Base-by-base conservation (phyloP, 2,888 invertebrate genomes). In the Liposcelis brunnea region DNA sequence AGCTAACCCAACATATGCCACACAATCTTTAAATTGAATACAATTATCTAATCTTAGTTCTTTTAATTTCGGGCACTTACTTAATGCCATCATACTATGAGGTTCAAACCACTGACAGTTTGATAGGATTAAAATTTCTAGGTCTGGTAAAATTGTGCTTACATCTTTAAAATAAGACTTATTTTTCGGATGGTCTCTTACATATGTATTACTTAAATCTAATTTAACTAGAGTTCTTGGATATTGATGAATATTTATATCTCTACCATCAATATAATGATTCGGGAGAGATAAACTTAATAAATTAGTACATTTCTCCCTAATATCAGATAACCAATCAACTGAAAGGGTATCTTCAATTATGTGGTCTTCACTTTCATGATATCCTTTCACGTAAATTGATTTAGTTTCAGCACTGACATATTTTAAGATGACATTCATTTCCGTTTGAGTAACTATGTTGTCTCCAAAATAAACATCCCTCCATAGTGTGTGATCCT, bases 1-100 rank as follows among this genome's bases (percentile, higher is more conserved):
- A 0, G 83, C 76, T 47, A 86, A 71, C 55, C 80, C 80, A 1
- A 80, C 74, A 60, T 84, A 84, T 0, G 82, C 80, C 12, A 80
- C 74, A 55, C 78, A 80, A 58, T 83, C 80, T 1, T 71, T 68
- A 49, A 85, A 62, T 42, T 74, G 68, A 45, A 61, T 62, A 55
- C 85, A 86, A 33, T 77, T 74, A 35, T 73, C 67, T 51, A 81
- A 60, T 46, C 72, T 67, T 4, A 86, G 64, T 33, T 73, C 70
- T 34, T 70, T 69, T 19, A 86, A 65, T 5, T 64, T 60, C 1
- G 68, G 62, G 56, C 79, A 64, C 63, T 84, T 85, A 54, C 81
- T 80, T 2, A 86, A 64, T 1, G 80, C 73, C 60, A 85, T 68
- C 8, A 86, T 63, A 36, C 77, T 73, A 48, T 80, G 76, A 0